These are phyloP conservation scores for Archegozetes longisetosus DNA, from an alignment of 1,140 invertebrate species.

Conservation along the genomic window DNA sequence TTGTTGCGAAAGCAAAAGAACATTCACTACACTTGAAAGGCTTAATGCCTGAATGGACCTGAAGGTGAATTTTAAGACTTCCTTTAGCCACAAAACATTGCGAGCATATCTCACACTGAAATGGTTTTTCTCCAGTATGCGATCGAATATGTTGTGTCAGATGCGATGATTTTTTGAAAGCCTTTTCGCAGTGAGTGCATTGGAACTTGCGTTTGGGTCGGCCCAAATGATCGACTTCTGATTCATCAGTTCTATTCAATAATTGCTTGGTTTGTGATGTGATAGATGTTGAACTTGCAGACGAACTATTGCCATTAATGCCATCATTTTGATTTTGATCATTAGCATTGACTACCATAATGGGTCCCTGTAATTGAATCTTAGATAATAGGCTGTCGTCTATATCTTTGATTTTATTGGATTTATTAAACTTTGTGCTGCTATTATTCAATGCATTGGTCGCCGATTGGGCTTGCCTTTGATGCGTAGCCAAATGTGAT, in stretches of 20 bases:
- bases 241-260: background rate
- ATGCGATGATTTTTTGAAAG: constrained; percentile 33
- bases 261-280: background rate
- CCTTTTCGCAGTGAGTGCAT: background rate
- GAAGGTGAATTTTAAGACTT: background rate
- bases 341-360: constrained; percentile 40
- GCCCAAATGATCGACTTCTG: background rate
- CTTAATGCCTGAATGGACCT: background rate
- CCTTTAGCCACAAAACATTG: background rate
- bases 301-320: no score
- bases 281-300: no score
- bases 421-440: no score
- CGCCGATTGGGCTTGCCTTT: background rate
- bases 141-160: constrained; percentile 56
- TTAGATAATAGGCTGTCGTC: constrained; percentile 30
- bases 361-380: constrained; percentile 40
- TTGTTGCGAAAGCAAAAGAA: background rate
- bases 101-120: constrained; percentile 26
- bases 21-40: background rate
- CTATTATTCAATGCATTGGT: constrained; percentile 16
- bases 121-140: constrained; percentile 36
- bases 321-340: constrained; percentile 25
- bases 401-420: background rate
- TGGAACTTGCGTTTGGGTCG: background rate
- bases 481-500: background rate